Evolutionary conservation across 92 coral and sea anemone genomes (phyloP).

Genomic region (Epizoanthus fatuus): DNA sequence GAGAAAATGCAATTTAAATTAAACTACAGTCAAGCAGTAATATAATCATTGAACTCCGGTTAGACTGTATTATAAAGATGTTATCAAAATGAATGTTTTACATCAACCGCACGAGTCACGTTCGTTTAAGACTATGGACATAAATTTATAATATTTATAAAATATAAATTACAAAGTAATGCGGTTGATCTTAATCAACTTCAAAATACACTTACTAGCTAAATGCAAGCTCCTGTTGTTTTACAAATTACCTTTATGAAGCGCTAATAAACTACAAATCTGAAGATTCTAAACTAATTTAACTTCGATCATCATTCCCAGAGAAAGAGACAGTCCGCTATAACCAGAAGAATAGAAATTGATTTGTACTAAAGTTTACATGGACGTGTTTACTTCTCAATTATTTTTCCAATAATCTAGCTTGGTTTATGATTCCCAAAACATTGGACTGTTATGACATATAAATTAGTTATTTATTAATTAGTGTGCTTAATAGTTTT

Average conservation of each 20-base stretch:
- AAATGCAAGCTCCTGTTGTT: conserved; percentile 18
- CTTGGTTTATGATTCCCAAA: neutral
- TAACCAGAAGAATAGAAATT: too few relatives aligned
- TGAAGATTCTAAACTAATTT: too few relatives aligned
- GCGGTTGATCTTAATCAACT: conserved; percentile 38
- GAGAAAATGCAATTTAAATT: neutral
- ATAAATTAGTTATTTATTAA: conserved; percentile 39
- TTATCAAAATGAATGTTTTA: conserved; percentile 3
- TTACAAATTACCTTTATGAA: conserved; percentile 7
- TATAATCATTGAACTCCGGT: neutral
- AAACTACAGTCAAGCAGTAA: neutral
- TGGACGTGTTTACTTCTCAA: neutral
- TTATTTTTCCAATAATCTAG: neutral
- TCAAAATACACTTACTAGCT: conserved; percentile 14
- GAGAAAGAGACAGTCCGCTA: too few relatives aligned
- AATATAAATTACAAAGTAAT: conserved; percentile 30
- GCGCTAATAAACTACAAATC: too few relatives aligned
- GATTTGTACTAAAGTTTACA: too few relatives aligned
- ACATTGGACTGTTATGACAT: conserved; percentile 32
- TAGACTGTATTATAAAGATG: neutral
- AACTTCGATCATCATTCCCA: too few relatives aligned
- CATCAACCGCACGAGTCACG: conserved; percentile 13
- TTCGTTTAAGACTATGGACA: neutral
- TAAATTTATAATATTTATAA: conserved; percentile 16
- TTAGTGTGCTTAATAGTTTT: conserved; percentile 27